These are phyloP conservation scores for Pseudorhiza aurosa DNA, from an alignment of 30 jellyfish, hydroid and myxozoan species.

Conservation along the genomic window DNA sequence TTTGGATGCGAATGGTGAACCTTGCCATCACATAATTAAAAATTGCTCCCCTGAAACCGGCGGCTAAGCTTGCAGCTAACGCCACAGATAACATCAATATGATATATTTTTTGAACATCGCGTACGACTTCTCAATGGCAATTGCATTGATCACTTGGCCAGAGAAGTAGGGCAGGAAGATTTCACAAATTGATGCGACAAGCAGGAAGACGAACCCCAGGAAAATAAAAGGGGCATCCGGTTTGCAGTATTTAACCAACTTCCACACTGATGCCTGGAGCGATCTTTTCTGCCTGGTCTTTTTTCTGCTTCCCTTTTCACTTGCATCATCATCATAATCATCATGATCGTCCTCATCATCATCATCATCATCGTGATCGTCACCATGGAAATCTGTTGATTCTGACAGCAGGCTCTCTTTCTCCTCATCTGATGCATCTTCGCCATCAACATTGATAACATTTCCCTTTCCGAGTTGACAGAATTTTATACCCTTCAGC, in stretches of 20 bases:
- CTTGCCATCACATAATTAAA: conserved; percentile 80
- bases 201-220: conserved; percentile 71
- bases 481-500: conserved; percentile 7
- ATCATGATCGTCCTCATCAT: background rate
- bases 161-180: conserved; percentile 81
- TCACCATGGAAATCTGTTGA: conserved; percentile 13
- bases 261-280: conserved; percentile 43
- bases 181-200: conserved; percentile 80
- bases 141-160: conserved; percentile 81
- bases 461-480: background rate
- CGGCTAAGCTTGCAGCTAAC: conserved; percentile 79
- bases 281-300: conserved; percentile 6
- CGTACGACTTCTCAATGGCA: conserved; percentile 57
- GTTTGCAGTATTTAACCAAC: conserved; percentile 61
- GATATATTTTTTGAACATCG: conserved; percentile 77
- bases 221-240: conserved; percentile 54
- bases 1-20: conserved; percentile 72
- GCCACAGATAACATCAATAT: conserved; percentile 69
- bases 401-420: conserved; percentile 25
- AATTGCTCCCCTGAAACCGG: conserved; percentile 80
- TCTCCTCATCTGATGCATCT: conserved; percentile 29
- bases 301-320: background rate
- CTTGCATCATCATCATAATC: conserved; percentile 14
- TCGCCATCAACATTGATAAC: background rate
- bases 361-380: conserved; percentile 12